Conservation (phyloP, 92 coral and sea anemone species). For the Palythoa grandiflora region DNA sequence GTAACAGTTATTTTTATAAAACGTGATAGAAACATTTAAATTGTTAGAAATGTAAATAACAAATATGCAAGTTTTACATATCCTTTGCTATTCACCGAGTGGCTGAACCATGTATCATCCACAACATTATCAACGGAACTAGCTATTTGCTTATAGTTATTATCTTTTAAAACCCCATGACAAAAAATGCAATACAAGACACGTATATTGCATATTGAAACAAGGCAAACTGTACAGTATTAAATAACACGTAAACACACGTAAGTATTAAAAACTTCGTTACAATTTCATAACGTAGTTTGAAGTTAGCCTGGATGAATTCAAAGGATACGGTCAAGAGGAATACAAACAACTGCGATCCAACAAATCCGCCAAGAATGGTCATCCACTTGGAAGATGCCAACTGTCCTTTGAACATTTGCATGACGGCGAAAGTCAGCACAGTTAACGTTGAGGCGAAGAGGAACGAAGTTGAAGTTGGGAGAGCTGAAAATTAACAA, state of each 20-base stretch:
- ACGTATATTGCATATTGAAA: too few species aligned
- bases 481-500: constrained; percentile 77
- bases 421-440: constrained; percentile 96
- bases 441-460: constrained; percentile 94
- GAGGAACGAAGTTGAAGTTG: constrained; percentile 89
- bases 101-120: too few species aligned
- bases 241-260: not conserved
- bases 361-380: constrained; percentile 93
- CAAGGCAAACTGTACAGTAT: too few species aligned
- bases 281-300: not conserved
- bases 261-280: not conserved
- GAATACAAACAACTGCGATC: constrained; percentile 98
- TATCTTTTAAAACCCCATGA: too few species aligned
- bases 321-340: constrained; percentile 95
- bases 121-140: too few species aligned
- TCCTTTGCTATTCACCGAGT: too few species aligned
- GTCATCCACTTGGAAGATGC: constrained; percentile 99
- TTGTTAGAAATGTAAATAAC: too few species aligned
- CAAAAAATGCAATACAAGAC: too few species aligned
- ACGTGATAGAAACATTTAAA: too few species aligned
- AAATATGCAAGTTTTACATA: too few species aligned
- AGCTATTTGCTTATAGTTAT: too few species aligned
- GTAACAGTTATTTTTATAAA: too few species aligned
- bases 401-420: constrained; percentile 94
- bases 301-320: not conserved